These are phyloP conservation scores for Brachypodius melanocephalos DNA, from an alignment of 2,113 vertebrate genomes.

Conservation along the genomic window DNA sequence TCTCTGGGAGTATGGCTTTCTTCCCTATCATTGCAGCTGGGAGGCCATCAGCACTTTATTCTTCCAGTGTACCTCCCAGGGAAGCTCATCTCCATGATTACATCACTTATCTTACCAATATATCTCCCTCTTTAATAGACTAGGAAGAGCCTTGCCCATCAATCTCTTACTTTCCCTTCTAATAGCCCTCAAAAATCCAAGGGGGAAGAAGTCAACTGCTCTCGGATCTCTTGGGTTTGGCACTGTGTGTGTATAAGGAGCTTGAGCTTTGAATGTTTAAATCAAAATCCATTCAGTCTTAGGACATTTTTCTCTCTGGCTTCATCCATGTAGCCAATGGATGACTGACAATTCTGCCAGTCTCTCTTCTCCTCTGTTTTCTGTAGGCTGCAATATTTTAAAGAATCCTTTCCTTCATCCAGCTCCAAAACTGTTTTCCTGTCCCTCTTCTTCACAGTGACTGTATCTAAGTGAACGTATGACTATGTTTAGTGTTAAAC, in stretches of 20 bases:
- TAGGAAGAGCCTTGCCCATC: not conserved
- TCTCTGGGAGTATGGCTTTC: not conserved
- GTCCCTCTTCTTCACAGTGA: not conserved
- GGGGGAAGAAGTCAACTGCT: not conserved
- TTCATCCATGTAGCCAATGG: not conserved
- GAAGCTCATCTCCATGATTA: not conserved
- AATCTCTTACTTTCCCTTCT: not conserved
- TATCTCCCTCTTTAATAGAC: not conserved
- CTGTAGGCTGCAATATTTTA: not conserved
- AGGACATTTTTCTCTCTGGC: accelerated
- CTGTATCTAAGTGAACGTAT: not conserved
- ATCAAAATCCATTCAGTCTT: not conserved
- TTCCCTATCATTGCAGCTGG: not conserved
- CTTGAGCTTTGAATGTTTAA: not conserved
- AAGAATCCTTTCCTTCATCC: not conserved
- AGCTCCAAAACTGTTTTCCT: not conserved
- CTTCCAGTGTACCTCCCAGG: not conserved
- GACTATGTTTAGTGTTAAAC: no score
- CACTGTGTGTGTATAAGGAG: not conserved
- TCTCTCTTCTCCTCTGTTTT: not conserved
- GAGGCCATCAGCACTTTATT: not conserved
- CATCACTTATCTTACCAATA: not conserved
- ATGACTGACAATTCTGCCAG: not conserved
- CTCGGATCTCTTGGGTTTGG: not conserved
- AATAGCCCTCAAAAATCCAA: not conserved